phyloP scores from a whole-genome alignment of 2,888 invertebrate species.

The Drosophila picticornis region DNA sequence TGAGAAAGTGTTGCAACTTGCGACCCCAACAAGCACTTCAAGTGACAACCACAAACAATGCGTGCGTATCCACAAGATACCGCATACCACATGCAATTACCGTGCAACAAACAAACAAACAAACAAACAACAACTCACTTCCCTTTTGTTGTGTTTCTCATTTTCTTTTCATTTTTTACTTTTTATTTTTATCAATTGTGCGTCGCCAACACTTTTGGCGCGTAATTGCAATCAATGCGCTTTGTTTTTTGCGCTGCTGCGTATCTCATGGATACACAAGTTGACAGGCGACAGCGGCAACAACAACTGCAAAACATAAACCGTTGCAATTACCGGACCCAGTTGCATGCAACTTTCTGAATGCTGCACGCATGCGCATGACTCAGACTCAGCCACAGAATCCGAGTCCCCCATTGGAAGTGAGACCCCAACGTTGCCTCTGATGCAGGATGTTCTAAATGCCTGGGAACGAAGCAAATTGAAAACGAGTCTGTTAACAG shows the following conservation, averaged over 20 bases:
- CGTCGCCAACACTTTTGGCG: conserved; percentile 61
- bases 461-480: conserved; percentile 56
- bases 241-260: conserved; percentile 38
- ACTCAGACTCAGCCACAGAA: conserved; percentile 28
- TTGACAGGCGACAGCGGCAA: conserved; percentile 39
- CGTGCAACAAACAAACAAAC: conserved; percentile 6
- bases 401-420: neutral
- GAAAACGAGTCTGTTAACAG: conserved; percentile 41
- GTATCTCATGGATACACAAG: conserved; percentile 49
- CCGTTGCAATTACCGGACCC: conserved; percentile 34
- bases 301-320: conserved; percentile 25
- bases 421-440: conserved; percentile 22
- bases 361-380: conserved; percentile 46
- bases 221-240: conserved; percentile 70
- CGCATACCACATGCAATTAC: conserved; percentile 21
- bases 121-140: conserved; percentile 50
- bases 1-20: conserved; percentile 74
- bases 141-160: conserved; percentile 31
- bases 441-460: conserved; percentile 52
- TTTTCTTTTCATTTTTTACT: conserved; percentile 7
- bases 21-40: conserved; percentile 69
- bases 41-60: conserved; percentile 71
- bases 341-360: conserved; percentile 25
- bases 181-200: conserved; percentile 51
- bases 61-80: conserved; percentile 30